Conservation (phyloP, 2,888 invertebrate species). For the Baronia brevicornis region DNA sequence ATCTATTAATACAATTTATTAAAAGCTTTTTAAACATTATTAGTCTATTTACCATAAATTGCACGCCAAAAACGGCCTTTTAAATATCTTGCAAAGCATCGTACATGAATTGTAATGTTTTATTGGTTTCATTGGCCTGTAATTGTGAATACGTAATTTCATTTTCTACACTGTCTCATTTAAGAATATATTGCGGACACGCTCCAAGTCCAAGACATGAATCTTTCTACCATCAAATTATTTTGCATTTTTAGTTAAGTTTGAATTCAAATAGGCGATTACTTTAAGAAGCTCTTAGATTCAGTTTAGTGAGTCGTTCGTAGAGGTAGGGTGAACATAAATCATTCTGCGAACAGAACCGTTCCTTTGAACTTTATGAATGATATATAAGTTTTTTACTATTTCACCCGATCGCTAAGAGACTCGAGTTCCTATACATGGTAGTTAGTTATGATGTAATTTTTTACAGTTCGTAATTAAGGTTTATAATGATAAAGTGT, state of each 20-base stretch:
- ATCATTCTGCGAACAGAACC: conserved; percentile 14
- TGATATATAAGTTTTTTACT: conserved; percentile 11
- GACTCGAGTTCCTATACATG: conserved; percentile 60
- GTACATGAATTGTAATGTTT: conserved; percentile 48
- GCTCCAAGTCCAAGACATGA: too few species aligned
- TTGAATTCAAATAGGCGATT: conserved; percentile 29
- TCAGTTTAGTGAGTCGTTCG: conserved; percentile 29
- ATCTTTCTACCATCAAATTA: conserved; percentile 16
- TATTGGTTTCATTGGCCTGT: conserved; percentile 55
- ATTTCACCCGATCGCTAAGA: conserved; percentile 39
- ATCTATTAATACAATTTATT: too few species aligned
- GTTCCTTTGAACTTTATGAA: conserved; percentile 12
- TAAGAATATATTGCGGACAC: too few species aligned
- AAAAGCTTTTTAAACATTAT: too few species aligned
- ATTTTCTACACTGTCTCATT: conserved; percentile 76
- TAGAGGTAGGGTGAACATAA: conserved; percentile 40
- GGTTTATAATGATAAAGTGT: conserved; percentile 65
- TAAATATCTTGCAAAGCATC: too few species aligned
- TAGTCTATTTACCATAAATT: too few species aligned
- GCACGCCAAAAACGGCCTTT: too few species aligned
- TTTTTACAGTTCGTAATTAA: conserved; percentile 44
- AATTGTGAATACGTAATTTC: conserved; percentile 36
- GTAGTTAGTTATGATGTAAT: conserved; percentile 46
- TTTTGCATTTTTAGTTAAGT: conserved; percentile 35
- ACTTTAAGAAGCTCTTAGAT: conserved; percentile 32